A percentile compares a stretch with the other conserved stretches of the same genome.
phyloP scores from a whole-genome alignment of 2,113 vertebrate species.

The Porphyrio hochstetteri region DNA sequence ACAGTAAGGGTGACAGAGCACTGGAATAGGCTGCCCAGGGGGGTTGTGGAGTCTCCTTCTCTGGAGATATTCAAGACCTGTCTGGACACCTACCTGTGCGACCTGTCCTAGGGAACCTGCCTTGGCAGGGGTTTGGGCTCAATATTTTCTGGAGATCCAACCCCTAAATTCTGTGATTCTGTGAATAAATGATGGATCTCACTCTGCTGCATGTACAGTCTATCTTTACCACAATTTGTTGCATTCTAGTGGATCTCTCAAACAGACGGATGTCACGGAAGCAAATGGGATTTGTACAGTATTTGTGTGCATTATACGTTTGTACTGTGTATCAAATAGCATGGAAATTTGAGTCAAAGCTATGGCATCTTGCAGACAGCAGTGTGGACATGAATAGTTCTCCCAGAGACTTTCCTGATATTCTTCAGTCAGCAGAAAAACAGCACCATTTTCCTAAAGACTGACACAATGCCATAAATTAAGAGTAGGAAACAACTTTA shows the following conservation, averaged over 20 bases:
- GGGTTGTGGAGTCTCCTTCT: too few species aligned
- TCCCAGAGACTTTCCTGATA: not conserved
- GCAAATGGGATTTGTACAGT: not conserved
- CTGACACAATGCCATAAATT: not conserved
- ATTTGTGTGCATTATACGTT: not conserved
- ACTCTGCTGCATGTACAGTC: fast-evolving
- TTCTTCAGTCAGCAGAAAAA: not conserved
- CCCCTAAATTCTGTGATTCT: too few species aligned
- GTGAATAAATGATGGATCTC: not conserved
- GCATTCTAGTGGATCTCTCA: not conserved
- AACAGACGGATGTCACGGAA: not conserved
- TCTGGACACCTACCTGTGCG: too few species aligned
- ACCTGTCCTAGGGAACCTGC: too few species aligned
- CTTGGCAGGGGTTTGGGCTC: too few species aligned
- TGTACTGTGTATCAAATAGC: not conserved
- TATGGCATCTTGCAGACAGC: not conserved
- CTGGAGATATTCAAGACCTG: too few species aligned
- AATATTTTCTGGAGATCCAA: too few species aligned
- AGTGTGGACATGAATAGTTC: not conserved
- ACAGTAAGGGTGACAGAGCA: too few species aligned
- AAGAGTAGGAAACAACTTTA: not conserved
- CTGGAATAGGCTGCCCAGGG: too few species aligned
- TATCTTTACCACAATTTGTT: not conserved
- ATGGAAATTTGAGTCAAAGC: not conserved
- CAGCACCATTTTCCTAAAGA: not conserved